Evolutionary conservation across 2,113 vertebrate genomes (phyloP).

Genomic region (Pseudopodoces humilis): DNA sequence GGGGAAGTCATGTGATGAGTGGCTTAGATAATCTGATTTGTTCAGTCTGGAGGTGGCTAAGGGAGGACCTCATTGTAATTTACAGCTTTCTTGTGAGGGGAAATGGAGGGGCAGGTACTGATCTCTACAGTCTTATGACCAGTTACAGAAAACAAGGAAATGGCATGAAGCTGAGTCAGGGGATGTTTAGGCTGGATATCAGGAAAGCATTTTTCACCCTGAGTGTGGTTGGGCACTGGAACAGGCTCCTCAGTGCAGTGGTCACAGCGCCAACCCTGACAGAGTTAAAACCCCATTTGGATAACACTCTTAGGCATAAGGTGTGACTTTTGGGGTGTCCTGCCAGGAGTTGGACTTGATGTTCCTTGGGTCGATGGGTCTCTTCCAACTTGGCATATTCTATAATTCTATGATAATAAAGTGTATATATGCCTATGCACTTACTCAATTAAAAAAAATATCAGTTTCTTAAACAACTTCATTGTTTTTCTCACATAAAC

Average conservation of each 20-base stretch:
- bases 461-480: neutral
- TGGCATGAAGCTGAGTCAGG: no score
- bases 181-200: neutral
- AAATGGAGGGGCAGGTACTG: neutral
- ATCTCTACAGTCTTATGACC: neutral
- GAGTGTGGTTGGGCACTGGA: fast-evolving
- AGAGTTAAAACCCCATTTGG: neutral
- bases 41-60: neutral
- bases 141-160: neutral
- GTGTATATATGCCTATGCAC: neutral
- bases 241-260: neutral
- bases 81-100: neutral
- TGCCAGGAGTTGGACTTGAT: neutral
- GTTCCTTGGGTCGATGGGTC: no score
- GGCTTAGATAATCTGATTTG: neutral
- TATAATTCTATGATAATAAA: neutral
- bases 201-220: neutral
- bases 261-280: neutral
- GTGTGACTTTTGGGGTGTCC: neutral
- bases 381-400: neutral
- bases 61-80: neutral
- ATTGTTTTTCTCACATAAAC: neutral
- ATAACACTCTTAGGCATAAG: neutral
- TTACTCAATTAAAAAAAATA: neutral
- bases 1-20: neutral